Evolutionary conservation across 1,140 invertebrate genomes (phyloP).

Genomic region (Hylaeus volcanicus): DNA sequence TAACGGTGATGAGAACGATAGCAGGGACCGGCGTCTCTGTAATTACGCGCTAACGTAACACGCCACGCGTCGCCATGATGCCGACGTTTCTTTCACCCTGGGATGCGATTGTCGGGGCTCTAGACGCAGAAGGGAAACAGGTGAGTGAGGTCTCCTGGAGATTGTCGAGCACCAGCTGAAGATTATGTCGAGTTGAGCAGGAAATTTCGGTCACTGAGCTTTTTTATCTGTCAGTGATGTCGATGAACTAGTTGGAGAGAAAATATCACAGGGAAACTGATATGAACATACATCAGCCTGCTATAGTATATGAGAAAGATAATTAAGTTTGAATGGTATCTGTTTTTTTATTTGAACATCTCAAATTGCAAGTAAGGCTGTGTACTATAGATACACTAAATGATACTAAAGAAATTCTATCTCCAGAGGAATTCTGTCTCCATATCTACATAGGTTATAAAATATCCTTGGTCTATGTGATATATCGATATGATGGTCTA

Average conservation of each 20-base stretch:
- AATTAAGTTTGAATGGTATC: too few relatives aligned
- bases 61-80: not conserved
- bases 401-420: too few relatives aligned
- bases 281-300: not conserved
- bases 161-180: not conserved
- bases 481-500: too few relatives aligned
- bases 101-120: not conserved
- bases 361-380: too few relatives aligned
- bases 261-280: not conserved
- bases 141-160: too few relatives aligned
- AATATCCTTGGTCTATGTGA: too few relatives aligned
- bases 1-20: constrained; percentile 43
- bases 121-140: not conserved
- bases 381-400: too few relatives aligned
- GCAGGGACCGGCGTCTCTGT: constrained; percentile 3
- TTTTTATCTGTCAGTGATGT: not conserved
- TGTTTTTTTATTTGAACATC: too few relatives aligned
- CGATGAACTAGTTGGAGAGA: not conserved
- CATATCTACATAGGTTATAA: too few relatives aligned
- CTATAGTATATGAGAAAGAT: too few relatives aligned
- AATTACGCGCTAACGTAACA: constrained; percentile 25
- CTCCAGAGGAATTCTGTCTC: too few relatives aligned
- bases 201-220: constrained; percentile 5
- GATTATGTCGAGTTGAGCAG: not conserved
- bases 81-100: constrained; percentile 9